Evolutionary conservation across 2,888 invertebrate species (phyloP), one percentile per base, ranked within the genome.

Genomic region (Bombylius discolor): DNA sequence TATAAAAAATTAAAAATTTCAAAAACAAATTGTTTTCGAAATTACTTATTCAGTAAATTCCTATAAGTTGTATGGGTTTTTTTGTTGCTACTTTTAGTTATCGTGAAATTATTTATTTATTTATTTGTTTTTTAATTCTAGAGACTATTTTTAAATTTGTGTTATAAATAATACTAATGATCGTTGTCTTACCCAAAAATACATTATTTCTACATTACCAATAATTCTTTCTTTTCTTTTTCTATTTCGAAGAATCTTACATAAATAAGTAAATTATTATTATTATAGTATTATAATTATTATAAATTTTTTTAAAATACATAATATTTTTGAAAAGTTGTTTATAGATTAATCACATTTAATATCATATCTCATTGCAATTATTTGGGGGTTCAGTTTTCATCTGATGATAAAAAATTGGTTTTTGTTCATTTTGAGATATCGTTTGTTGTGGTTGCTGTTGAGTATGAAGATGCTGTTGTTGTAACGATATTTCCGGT

Each of bases 351-450:
- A 23, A 23, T 23, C 23, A 49, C 13, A 39, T 52, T 56, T 51
- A 55, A 39, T 55, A 55, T 59, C 59, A 59, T 4, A 59, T 59
- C 23, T 59, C 56, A 51, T 59, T 62, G 53, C 59, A 61, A 1
- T 47, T 47, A 58, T 62, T 58, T 5, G 64, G 53, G 4, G 66
- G 61, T 59, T 68, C 68, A 60, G 65, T 64, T 60, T 68, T 68
- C 4, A 68, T 59, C 58, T 60, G 64, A 52, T 61, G 61, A 51
- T 60, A 55, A 4, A 59, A 42, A 11, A 42, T 42, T 42, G 39
- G 60, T 13, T 58, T 53, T 13, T 58, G 32, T 13, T 54, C 50
- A 33, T 47, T 51, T 14, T 31, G 13, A 33, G 12, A 48, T 36
- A 52, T 31, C 33, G 51, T 5, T 51, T 31, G 9, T 44, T 60